phyloP scores from a whole-genome alignment of 2,113 vertebrate species.

The Campylomormyrus tamandua region DNA sequence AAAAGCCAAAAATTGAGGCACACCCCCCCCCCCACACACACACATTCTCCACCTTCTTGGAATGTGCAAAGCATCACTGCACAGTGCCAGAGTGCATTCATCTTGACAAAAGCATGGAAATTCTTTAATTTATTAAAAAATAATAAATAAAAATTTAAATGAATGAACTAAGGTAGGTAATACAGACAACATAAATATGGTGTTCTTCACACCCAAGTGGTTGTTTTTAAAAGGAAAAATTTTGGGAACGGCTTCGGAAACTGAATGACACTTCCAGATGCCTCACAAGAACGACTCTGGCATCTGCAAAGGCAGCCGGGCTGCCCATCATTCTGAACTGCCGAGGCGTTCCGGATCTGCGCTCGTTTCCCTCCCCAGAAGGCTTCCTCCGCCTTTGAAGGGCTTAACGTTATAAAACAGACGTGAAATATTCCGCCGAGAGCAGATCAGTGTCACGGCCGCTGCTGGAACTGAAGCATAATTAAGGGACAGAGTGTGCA shows the following conservation, averaged over 20 bases:
- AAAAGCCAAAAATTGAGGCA: not conserved
- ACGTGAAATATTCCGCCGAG: not conserved
- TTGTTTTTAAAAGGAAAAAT: not conserved
- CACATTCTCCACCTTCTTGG: not conserved
- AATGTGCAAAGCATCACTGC: not conserved
- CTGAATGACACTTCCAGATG: not conserved
- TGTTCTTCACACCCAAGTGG: not conserved
- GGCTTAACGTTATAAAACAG: not conserved
- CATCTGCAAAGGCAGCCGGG: not conserved
- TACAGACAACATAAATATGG: not conserved
- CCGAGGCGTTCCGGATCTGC: not conserved
- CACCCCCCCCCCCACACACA: no score
- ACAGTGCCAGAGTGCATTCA: not conserved
- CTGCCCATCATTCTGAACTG: not conserved
- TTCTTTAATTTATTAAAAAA: not conserved
- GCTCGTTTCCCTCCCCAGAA: not conserved
- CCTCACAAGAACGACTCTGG: not conserved
- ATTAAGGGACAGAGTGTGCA: not conserved
- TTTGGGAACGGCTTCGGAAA: not conserved
- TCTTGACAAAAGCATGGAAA: not conserved
- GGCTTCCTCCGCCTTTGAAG: not conserved
- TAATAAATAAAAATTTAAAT: not conserved
- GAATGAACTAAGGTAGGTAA: not conserved
- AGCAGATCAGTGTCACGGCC: not conserved
- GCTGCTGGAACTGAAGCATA: not conserved